Percentiles rank a stretch among this genome's conserved stretches.
phyloP scores from a whole-genome alignment of 1,140 invertebrate genomes.

The Luehdorfia chinensis region DNA sequence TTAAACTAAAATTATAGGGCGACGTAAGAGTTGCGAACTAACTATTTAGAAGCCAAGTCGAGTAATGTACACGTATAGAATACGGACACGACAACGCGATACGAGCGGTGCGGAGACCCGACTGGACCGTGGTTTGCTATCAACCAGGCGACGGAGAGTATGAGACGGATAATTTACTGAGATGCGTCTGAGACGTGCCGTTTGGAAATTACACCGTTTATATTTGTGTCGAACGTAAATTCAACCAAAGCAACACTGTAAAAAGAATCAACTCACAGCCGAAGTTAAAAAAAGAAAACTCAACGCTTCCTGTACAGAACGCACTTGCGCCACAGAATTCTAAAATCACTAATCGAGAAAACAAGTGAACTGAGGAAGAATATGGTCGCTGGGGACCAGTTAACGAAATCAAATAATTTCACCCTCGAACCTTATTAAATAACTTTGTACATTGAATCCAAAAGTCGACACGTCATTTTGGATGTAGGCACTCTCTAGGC shows the following conservation, averaged over 20 bases:
- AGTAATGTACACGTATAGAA: too few relatives aligned
- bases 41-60: slow-evolving; percentile 69
- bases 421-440: slow-evolving; percentile 71
- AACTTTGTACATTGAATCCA: slow-evolving; percentile 78
- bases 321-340: slow-evolving; percentile 43
- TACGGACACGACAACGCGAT: slow-evolving; percentile 58
- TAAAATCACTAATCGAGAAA: slow-evolving; percentile 47
- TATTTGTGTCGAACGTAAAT: slow-evolving; percentile 44
- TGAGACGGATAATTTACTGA: slow-evolving; percentile 71
- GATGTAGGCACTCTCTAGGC: slow-evolving; percentile 78
- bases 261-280: slow-evolving; percentile 72
- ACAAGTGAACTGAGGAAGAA: slow-evolving; percentile 51
- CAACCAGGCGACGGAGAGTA: slow-evolving; percentile 58
- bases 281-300: slow-evolving; percentile 38
- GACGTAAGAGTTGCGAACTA: slow-evolving; percentile 55
- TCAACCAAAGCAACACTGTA: slow-evolving; percentile 57
- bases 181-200: slow-evolving; percentile 72
- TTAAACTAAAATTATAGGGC: slow-evolving; percentile 52
- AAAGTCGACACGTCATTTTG: slow-evolving; percentile 76
- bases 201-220: slow-evolving; percentile 58
- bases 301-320: slow-evolving; percentile 36
- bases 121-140: not conserved
- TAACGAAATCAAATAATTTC: slow-evolving; percentile 53
- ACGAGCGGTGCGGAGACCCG: slow-evolving; percentile 12
- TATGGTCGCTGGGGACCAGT: too few relatives aligned